Evolutionary conservation across 2,797 vertebrate species (phyloP), one percentile per base, ranked within the genome.

Genomic region (Spatula versicolor): DNA sequence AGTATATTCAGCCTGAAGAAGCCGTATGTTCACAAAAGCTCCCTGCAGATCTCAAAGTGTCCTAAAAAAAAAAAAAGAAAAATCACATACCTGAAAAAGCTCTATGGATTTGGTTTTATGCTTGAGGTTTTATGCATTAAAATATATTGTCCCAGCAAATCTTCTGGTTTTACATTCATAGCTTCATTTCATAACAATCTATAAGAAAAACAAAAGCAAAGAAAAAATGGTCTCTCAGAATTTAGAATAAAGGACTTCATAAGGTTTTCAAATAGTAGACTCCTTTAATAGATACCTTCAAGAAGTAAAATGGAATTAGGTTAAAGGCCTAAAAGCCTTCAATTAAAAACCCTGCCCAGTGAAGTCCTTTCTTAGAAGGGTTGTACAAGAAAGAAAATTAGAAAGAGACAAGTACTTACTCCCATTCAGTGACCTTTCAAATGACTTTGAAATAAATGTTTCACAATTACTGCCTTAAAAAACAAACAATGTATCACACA

Each of bases 1-100:
- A 92, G 74, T 13, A 81, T 28, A 93, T 86, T 91, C 85, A 92
- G 80, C 74, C 85, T 81, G 80, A 93, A 91, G 76, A 91, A 88
- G 62, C 74, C 0, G 0, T 83, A 59, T 52, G 37, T 26, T 90
- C 10, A 1, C 55, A 90, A 83, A 75, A 86, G 46, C 59, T 94
- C 86, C 94, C 83, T 79, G 59, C 71, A 90, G 86, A 63, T 82
- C 85, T 94, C 77, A 88, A 86, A 90, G 2, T 10, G 7, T 35
- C 77, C 72, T 63, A 30, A 83, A 37, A 81, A 50, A 91, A 91
- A 43, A 43, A 43, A 43, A 17, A 43, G n/a, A 18, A 41, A 41
- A 45, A 45, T 43, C 50, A 79, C 46, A 86, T 48, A 91, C 46
- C 58, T 90, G 60, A 78, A 81, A 78, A 71, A 88, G 72, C 54